These are phyloP conservation scores for Ctenoplectra terminalis DNA, from an alignment of 1,140 invertebrate species.

Conservation along the genomic window DNA sequence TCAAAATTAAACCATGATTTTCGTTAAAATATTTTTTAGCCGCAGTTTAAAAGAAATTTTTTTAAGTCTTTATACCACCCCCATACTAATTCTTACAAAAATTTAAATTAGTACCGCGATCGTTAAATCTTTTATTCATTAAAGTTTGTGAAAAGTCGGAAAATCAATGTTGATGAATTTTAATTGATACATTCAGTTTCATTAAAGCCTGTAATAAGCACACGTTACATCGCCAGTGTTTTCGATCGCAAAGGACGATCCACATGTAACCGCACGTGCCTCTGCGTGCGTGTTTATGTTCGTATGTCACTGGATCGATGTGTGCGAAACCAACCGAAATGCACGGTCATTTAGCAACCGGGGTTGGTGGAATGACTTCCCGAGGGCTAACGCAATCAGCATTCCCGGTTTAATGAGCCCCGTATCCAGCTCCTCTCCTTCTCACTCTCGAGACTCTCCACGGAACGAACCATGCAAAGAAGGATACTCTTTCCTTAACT, in stretches of 20 bases:
- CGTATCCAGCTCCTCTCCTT: conserved; percentile 59
- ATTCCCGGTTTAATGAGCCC: conserved; percentile 77
- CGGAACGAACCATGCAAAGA: conserved; percentile 24
- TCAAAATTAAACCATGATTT: no score
- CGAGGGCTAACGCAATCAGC: conserved; percentile 76
- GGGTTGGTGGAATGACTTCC: conserved; percentile 64
- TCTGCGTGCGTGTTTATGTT: not conserved
- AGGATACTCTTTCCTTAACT: not conserved
- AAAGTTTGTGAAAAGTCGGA: not conserved
- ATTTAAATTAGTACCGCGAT: no score
- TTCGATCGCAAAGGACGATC: conserved; percentile 33
- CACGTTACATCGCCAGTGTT: conserved; percentile 24
- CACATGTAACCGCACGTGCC: not conserved
- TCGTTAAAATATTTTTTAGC: no score
- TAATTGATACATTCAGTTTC: conserved; percentile 38
- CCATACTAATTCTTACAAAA: no score
- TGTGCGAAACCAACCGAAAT: conserved; percentile 58
- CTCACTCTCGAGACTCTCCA: not conserved
- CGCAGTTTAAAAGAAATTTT: no score
- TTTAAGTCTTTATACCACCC: no score
- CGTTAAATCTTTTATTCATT: no score
- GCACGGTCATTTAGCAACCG: conserved; percentile 68
- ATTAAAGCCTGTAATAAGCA: conserved; percentile 37
- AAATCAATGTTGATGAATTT: not conserved
- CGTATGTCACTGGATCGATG: conserved; percentile 22